phyloP scores from a whole-genome alignment of 2,888 invertebrate species.

The Linnaemya tessellans region DNA sequence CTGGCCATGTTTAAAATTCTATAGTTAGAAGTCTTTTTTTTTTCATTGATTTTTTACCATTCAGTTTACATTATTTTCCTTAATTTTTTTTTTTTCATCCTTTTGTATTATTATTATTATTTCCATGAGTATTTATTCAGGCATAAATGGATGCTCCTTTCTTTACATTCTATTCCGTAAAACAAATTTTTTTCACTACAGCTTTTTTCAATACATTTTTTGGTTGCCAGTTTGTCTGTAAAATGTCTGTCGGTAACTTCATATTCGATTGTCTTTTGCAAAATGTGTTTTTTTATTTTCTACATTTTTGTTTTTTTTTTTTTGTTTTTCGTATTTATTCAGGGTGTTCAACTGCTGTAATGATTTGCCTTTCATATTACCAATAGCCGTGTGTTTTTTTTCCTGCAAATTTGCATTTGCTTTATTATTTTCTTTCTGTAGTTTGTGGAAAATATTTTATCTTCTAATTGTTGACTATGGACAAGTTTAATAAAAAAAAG shows the following conservation, averaged over 20 bases:
- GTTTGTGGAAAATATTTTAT: constrained; percentile 48
- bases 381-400: constrained; percentile 49
- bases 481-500: constrained; percentile 13
- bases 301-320: not conserved
- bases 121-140: constrained; percentile 66
- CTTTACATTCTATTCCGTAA: constrained; percentile 62
- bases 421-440: constrained; percentile 23
- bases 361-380: constrained; percentile 62
- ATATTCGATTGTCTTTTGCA: constrained; percentile 61
- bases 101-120: constrained; percentile 46
- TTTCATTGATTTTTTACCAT: constrained; percentile 57
- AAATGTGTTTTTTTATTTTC: constrained; percentile 22
- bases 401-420: constrained; percentile 26
- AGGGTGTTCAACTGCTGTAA: constrained; percentile 70
- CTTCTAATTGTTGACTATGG: constrained; percentile 58
- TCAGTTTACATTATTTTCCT: constrained; percentile 43
- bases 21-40: constrained; percentile 13
- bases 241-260: constrained; percentile 59
- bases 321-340: constrained; percentile 50
- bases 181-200: constrained; percentile 25
- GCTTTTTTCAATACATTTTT: constrained; percentile 45
- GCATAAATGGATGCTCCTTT: constrained; percentile 68
- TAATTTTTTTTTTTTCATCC: constrained; percentile 20
- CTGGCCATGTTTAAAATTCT: constrained; percentile 33
- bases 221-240: constrained; percentile 67